Base-by-base conservation (phyloP, 1,140 invertebrate species). In the Diorhabda elongata region DNA sequence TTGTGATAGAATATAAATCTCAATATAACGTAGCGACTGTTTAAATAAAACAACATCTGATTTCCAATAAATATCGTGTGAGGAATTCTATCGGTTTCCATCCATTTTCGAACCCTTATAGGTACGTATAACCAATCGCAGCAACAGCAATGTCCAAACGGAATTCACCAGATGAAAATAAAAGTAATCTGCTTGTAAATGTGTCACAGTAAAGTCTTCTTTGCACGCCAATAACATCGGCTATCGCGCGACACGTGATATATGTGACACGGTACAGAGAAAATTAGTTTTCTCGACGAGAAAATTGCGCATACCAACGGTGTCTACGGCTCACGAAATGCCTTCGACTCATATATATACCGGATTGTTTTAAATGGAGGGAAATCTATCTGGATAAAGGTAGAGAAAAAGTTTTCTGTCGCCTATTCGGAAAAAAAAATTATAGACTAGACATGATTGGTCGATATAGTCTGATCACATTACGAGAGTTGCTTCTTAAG, bases 151-250 rank as follows among this genome's bases (percentile, higher is more conserved):
- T 73, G 76, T 72, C 75, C 73, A 72, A 66, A 73, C 73, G 75
- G 74, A 75, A 78, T 77, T 71, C 73, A 71, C 68, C 71, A 75
- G 64, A 72, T 70, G 76, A 75, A 77, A 81, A 80, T 81, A 81
- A 81, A 81, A 81, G 79, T 81, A 81, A 81, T 80, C 79, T 76
- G 74, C 76, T 76, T 79, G 70, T 78, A 79, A 80, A 80, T 79
- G 78, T 80, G 79, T 80, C 79, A 81, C 67, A 75, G 79, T 81
- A 79, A 81, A 81, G 78, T 80, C 79, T 79, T 80, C 79, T 80
- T 80, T 80, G 78, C 78, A 76, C 69, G 72, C 74, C 78, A 77
- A 78, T 80, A 79, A 79, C 73, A 76, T 77, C 76, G 78, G 67
- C 74, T 74, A 75, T 74, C 58, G 71, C 68, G 67, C 78, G 72